Evolutionary conservation across 1,140 invertebrate species (phyloP).

Genomic region (Sinonovacula constricta): DNA sequence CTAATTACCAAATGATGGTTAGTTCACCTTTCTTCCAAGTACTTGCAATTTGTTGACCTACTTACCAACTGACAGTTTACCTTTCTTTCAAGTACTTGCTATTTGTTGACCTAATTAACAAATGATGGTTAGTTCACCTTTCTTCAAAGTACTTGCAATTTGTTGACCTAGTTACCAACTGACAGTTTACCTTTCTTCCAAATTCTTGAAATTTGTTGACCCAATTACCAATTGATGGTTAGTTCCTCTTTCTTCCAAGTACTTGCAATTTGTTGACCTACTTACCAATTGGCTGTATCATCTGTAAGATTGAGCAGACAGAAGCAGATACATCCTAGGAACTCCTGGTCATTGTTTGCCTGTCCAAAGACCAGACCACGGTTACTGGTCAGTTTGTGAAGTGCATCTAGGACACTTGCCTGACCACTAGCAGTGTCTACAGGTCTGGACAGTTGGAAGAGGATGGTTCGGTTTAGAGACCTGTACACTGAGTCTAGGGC

Average conservation of each 20-base stretch:
- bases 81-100: too few relatives aligned
- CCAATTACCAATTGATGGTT: too few relatives aligned
- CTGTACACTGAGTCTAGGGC: conserved; percentile 90
- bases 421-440: conserved; percentile 90
- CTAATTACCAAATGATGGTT: too few relatives aligned
- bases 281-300: conserved; percentile 89
- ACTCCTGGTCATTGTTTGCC: conserved; percentile 96
- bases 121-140: too few relatives aligned
- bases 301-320: conserved; percentile 96
- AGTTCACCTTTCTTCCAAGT: too few relatives aligned
- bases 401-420: conserved; percentile 93
- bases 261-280: neutral
- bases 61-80: too few relatives aligned
- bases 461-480: conserved; percentile 94
- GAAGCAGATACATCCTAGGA: conserved; percentile 96
- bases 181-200: too few relatives aligned
- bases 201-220: too few relatives aligned
- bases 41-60: too few relatives aligned
- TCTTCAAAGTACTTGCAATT: too few relatives aligned
- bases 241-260: too few relatives aligned
- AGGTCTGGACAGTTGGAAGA: conserved; percentile 94
- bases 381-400: conserved; percentile 94
- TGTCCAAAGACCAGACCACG: conserved; percentile 93
- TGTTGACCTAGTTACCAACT: conserved; percentile 81
- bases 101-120: too few relatives aligned